These are phyloP conservation scores for Poecilus cupreus DNA, from an alignment of 2,888 invertebrate species.

Conservation along the genomic window DNA sequence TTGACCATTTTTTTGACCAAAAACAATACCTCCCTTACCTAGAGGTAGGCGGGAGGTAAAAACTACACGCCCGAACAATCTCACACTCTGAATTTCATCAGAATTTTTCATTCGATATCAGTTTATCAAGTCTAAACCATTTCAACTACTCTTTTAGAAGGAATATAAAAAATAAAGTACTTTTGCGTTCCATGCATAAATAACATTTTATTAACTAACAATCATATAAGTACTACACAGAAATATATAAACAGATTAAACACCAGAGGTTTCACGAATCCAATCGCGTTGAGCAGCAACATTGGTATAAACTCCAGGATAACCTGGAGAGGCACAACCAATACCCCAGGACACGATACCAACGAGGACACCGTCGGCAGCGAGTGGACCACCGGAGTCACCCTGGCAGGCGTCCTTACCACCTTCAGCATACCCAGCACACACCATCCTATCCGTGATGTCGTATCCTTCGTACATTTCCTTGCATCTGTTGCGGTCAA, in stretches of 20 bases:
- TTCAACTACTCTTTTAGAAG: too few species aligned
- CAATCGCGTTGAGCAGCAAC: constrained; percentile 30
- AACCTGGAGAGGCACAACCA: constrained; percentile 5
- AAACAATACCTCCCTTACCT: too few species aligned
- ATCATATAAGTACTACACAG: background rate
- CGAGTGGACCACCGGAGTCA: constrained; percentile 47
- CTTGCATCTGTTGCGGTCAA: constrained; percentile 19
- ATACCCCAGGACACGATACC: constrained; percentile 50
- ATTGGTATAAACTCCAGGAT: constrained; percentile 45
- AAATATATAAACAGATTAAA: background rate
- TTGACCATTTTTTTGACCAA: too few species aligned
- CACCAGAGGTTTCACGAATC: constrained; percentile 28
- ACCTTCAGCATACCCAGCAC: constrained; percentile 52
- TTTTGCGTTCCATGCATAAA: background rate
- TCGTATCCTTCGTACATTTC: background rate
- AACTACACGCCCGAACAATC: too few species aligned
- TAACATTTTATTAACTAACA: background rate
- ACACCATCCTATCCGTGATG: constrained; percentile 54
- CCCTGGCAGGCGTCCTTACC: constrained; percentile 59
- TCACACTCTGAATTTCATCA: too few species aligned
- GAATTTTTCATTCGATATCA: too few species aligned
- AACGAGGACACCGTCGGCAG: background rate
- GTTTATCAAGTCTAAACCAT: too few species aligned
- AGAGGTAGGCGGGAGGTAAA: too few species aligned
- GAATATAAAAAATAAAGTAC: too few species aligned